Base-by-base conservation (phyloP, 2,888 invertebrate genomes). In the Dryobota labecula region DNA sequence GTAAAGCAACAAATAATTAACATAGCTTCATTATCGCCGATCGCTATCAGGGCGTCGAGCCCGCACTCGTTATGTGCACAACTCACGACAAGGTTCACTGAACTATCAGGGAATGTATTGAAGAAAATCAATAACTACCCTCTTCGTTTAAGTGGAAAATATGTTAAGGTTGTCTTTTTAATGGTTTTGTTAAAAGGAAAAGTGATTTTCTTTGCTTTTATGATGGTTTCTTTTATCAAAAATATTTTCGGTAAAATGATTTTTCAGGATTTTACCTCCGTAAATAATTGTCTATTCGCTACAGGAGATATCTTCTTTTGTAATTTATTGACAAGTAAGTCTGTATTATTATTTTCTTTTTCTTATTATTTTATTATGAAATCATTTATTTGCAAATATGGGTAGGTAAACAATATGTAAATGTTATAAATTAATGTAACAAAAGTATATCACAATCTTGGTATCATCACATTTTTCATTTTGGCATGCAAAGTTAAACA, bases 1-100 rank as follows among this genome's bases (percentile, higher is more conserved):
- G 27, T 64, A 57, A 38, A 57, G 24, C 51, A 70, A 53, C 38
- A 56, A 75, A 70, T 71, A 70, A 79, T 82, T 70, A 80, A 75
- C 79, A 84, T 77, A 70, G 61, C 70, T 57, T 45, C 66, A 63
- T 78, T 84, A 86, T 86, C 84, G 41, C 54, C 58, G 70, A 80
- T 82, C 38, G 58, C 78, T 70, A 79, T 64, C 81, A 62, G 73
- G 73, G 60, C 80, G 57, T 70, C 78, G 80, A 77, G 83, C 84
- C 71, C 66, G 54, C 67, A 54, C 43, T 76, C 69, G 53, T 84
- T 82, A 85, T 81, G 80, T 62, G 56, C 62, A 36, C 49, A 33
- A 53, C 80, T 73, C 85, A 85, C 85, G 85, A 30, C 62, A 85
- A 67, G 62, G 85, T 83, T 85, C 85, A 85, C 81, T 83, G 85